Conservation (phyloP, 2,888 invertebrate species). For the Acleris emargana region DNA sequence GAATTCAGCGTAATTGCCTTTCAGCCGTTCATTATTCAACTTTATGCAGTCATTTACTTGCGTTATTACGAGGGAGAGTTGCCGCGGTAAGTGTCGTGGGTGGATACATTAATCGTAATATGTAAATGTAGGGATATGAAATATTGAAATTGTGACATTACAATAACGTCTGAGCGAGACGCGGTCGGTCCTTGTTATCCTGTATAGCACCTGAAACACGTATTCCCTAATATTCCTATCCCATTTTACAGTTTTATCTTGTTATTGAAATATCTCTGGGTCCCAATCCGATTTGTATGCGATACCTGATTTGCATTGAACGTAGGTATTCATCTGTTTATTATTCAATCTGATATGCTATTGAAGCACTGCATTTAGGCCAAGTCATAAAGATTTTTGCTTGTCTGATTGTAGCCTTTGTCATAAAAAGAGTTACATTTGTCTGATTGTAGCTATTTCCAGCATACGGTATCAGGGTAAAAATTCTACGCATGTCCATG, state of each 20-base stretch:
- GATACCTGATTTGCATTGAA: constrained; percentile 22
- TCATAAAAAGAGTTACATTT: no score
- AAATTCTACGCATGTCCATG: no score
- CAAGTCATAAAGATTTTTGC: neutral
- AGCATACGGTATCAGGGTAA: no score
- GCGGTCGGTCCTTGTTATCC: constrained; percentile 51
- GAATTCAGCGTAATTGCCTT: constrained; percentile 83
- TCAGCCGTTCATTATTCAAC: constrained; percentile 83
- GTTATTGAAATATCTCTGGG: constrained; percentile 28
- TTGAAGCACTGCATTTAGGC: constrained; percentile 5
- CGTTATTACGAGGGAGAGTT: constrained; percentile 80
- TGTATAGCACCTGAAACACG: constrained; percentile 35
- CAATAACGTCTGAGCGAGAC: constrained; percentile 55
- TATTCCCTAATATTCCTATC: constrained; percentile 22
- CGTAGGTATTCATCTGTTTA: constrained; percentile 18
- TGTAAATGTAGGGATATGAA: constrained; percentile 79
- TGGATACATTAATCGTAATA: constrained; percentile 82
- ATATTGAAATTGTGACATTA: constrained; percentile 76
- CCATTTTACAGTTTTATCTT: constrained; percentile 34
- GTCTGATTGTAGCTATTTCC: no score
- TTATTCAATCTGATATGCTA: constrained; percentile 19
- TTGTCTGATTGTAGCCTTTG: no score
- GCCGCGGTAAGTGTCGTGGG: constrained; percentile 75
- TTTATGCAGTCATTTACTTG: constrained; percentile 83
- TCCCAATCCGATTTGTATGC: constrained; percentile 26